phyloP scores from a whole-genome alignment of 92 coral and sea anemone genomes.

The Epizoanthus stellaris region DNA sequence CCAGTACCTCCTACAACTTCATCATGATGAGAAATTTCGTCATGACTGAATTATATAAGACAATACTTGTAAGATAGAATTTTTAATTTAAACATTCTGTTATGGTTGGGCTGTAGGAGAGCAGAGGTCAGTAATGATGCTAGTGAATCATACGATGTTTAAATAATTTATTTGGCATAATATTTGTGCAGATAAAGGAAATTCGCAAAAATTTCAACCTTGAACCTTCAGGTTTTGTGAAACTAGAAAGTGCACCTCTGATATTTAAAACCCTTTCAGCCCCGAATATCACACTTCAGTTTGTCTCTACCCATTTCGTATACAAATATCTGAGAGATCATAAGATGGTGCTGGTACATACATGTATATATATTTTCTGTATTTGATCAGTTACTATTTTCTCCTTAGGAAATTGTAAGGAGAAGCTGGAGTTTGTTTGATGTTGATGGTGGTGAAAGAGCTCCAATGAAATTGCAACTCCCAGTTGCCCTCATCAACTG shows the following conservation, averaged over 20 bases:
- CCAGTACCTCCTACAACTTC: constrained; percentile 67
- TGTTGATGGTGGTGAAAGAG: too few relatives aligned
- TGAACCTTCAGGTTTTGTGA: not conserved
- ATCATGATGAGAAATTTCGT: constrained; percentile 21
- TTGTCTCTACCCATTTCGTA: too few relatives aligned
- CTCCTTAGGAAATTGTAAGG: too few relatives aligned
- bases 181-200: constrained; percentile 4
- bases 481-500: too few relatives aligned
- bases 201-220: not conserved
- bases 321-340: too few relatives aligned
- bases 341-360: too few relatives aligned
- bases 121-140: not conserved
- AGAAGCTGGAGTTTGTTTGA: too few relatives aligned
- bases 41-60: not conserved
- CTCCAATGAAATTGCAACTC: too few relatives aligned
- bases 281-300: too few relatives aligned
- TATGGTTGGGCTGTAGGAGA: constrained; percentile 1
- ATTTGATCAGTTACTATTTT: too few relatives aligned
- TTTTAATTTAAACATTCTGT: constrained; percentile 33
- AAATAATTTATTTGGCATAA: not conserved
- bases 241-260: not conserved
- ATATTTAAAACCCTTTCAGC: too few relatives aligned
- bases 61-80: constrained; percentile 3
- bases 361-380: too few relatives aligned
- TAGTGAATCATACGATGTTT: not conserved